These are phyloP conservation scores for Monodelphis domestica DNA, from an alignment of 2,797 vertebrate species.

Conservation along the genomic window DNA sequence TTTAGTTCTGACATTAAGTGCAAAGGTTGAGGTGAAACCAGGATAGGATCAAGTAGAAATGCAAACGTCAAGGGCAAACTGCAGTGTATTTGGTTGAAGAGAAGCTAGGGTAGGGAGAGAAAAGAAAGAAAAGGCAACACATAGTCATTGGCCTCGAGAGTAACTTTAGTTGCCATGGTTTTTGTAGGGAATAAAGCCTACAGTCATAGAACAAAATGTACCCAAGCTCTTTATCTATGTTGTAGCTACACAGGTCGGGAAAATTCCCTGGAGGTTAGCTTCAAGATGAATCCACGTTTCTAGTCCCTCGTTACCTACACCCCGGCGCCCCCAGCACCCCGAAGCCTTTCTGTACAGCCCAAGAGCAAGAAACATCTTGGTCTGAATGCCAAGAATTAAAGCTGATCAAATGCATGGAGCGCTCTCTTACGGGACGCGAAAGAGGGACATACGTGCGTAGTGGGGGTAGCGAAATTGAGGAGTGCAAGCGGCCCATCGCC, in stretches of 20 bases:
- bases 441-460: background rate
- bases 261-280: constrained; percentile 16
- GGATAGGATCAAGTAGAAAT: background rate
- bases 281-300: background rate
- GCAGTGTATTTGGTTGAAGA: constrained; percentile 25
- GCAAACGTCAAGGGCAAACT: constrained; percentile 35
- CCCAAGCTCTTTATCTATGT: background rate
- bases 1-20: background rate
- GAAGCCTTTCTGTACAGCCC: background rate
- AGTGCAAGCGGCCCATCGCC: background rate
- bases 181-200: constrained; percentile 51
- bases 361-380: background rate
- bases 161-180: constrained; percentile 69
- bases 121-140: constrained; percentile 29
- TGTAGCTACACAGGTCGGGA: background rate
- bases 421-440: background rate
- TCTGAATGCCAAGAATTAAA: background rate
- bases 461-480: accelerated
- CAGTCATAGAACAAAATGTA: constrained; percentile 26
- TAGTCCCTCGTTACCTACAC: background rate
- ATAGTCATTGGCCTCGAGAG: constrained; percentile 27
- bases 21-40: background rate
- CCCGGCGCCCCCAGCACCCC: background rate
- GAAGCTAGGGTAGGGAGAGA: background rate
- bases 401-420: background rate